These are phyloP conservation scores for Melanaphis sacchari DNA, from an alignment of 1,140 invertebrate genomes.

Conservation along the genomic window DNA sequence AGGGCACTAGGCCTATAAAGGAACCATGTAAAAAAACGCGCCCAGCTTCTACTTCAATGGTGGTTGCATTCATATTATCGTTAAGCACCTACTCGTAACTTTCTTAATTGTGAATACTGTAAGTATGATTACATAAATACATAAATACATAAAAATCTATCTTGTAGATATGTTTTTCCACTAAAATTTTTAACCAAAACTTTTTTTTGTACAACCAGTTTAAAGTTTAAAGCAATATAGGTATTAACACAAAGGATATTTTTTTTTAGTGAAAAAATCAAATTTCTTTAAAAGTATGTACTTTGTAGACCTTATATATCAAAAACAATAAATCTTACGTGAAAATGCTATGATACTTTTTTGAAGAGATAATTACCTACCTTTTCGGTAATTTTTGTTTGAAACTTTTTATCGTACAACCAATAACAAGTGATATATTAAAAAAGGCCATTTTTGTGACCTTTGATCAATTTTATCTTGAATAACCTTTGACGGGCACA, in stretches of 20 bases:
- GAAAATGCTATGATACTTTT: neutral
- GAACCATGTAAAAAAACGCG: no score
- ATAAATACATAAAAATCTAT: neutral
- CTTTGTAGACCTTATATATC: neutral
- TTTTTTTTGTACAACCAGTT: neutral
- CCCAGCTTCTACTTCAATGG: no score
- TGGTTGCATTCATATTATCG: constrained; percentile 23
- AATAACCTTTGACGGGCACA: no score
- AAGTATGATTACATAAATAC: neutral
- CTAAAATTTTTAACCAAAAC: neutral
- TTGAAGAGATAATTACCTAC: neutral
- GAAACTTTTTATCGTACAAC: neutral
- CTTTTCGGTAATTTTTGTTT: neutral
- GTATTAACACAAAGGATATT: neutral
- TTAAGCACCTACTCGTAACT: neutral
- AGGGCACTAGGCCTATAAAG: no score
- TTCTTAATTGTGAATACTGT: neutral
- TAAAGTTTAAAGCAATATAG: no score
- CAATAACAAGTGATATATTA: neutral
- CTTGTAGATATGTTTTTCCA: neutral
- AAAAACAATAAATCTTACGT: neutral
- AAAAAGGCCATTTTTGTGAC: neutral
- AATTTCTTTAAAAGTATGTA: neutral
- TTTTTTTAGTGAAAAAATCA: neutral
- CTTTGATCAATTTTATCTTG: no score